Percentiles rank a stretch among this genome's conserved stretches.
These are phyloP conservation scores for Argya squamiceps DNA, from an alignment of 2,797 vertebrate genomes.

Conservation along the genomic window DNA sequence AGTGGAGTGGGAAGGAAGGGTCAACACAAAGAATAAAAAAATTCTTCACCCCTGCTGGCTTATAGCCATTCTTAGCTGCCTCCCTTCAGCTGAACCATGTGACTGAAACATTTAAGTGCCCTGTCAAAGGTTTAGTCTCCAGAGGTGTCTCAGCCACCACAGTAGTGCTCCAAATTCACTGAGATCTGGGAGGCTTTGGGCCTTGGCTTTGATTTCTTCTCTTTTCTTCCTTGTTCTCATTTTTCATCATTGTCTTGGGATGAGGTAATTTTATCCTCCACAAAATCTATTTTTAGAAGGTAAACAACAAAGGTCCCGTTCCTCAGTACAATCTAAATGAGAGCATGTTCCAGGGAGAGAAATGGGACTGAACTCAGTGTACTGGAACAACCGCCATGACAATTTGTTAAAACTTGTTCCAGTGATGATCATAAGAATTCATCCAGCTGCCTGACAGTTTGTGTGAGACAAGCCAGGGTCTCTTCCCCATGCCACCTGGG, in stretches of 20 bases:
- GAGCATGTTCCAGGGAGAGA: slow-evolving; percentile 31
- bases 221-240: slow-evolving; percentile 23
- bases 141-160: slow-evolving; percentile 42
- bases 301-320: slow-evolving; percentile 1
- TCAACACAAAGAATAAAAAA: not conserved
- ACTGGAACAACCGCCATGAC: slow-evolving; percentile 49
- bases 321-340: slow-evolving; percentile 17
- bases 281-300: slow-evolving; percentile 37
- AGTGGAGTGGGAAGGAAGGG: slow-evolving; percentile 29
- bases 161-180: not conserved
- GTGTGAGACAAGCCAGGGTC: not conserved
- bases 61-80: slow-evolving; percentile 25
- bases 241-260: not conserved
- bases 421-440: not conserved
- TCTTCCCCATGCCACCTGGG: not conserved
- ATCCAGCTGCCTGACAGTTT: not conserved
- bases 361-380: slow-evolving; percentile 11
- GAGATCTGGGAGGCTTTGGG: not conserved
- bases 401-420: slow-evolving; percentile 51
- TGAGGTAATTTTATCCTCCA: slow-evolving; percentile 33
- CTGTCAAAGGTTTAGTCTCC: slow-evolving; percentile 33
- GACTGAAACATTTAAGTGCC: slow-evolving; percentile 50
- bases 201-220: slow-evolving; percentile 14
- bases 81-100: slow-evolving; percentile 38
- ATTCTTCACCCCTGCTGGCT: slow-evolving; percentile 17